Evolutionary conservation across 2,113 vertebrate species (phyloP).

Genomic region (Platycercus adscitus): DNA sequence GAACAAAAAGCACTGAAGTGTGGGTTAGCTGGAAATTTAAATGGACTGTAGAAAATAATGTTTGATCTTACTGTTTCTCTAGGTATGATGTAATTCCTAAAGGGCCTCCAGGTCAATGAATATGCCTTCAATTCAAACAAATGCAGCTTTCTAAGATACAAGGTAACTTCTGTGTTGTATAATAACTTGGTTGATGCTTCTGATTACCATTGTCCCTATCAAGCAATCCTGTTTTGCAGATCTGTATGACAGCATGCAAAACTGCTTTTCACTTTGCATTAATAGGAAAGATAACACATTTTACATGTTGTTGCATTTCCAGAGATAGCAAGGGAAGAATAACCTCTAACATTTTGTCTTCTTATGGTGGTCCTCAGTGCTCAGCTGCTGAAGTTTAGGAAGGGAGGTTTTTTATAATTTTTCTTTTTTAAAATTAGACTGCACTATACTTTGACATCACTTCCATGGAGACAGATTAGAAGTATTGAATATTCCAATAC

Average conservation of each 20-base stretch:
- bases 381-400: constrained; percentile 3
- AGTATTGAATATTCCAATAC: background rate
- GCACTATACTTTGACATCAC: constrained; percentile 1
- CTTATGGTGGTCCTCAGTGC: background rate
- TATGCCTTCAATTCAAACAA: constrained; percentile 19
- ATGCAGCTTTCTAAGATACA: background rate
- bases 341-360: constrained; percentile 27
- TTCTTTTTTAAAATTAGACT: constrained; percentile 24
- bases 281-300: constrained; percentile 56
- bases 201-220: constrained; percentile 41
- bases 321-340: constrained; percentile 49
- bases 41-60: background rate
- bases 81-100: constrained; percentile 31
- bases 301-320: constrained; percentile 40
- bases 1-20: background rate
- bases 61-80: constrained; percentile 15
- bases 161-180: constrained; percentile 8
- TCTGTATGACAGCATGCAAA: constrained; percentile 39
- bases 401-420: background rate
- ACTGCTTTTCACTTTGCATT: constrained; percentile 54
- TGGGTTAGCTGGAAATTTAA: background rate
- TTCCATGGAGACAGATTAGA: constrained; percentile 8
- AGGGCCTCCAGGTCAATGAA: background rate
- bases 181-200: background rate
- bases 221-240: constrained; percentile 31